Base-by-base conservation (phyloP, 2,888 invertebrate species). In the Eristalinus sepulchralis region DNA sequence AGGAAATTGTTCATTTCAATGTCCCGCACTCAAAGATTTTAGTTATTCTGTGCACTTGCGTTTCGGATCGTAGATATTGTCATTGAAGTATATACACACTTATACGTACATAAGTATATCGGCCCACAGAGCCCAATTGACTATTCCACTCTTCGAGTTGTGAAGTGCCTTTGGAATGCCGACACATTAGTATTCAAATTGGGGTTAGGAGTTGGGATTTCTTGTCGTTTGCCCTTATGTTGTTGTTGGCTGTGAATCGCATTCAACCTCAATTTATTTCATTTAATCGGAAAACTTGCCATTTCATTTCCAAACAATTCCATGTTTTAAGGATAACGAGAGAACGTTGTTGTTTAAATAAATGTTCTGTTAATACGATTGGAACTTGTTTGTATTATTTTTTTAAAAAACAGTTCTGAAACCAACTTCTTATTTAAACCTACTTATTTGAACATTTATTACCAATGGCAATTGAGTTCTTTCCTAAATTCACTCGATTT, bases 31-130 rank as follows among this genome's bases (percentile, higher is more conserved):
- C 17, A 17, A n/a, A 47, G 47, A 47, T 39, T 60, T 71, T 71
- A 71, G 60, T 47, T 70, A 36, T 59, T 70, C n/a, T 34, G 64
- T 36, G 64, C 22, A 64, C 36, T 64, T 34, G 36, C 36, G 36
- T 24, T 24, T 11, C 11, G 36, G n/a, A 36, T 34, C 24, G 47
- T 47, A 47, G 47, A 47, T 47, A 47, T 8, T 47, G 47, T 17
- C 47, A 47, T 47, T 47, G 17, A 47, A 17, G 17, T n/a, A n/a
- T n/a, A n/a, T n/a, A n/a, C n/a, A n/a, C n/a, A n/a, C n/a, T n/a
- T n/a, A n/a, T n/a, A n/a, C n/a, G n/a, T n/a, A n/a, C n/a, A n/a
- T n/a, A n/a, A n/a, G n/a, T 39, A 3, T 39, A 39, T 47, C 47
- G 47, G 47, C 17, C 17, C 47, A n/a, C 17, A 47, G 47, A 17